Base-by-base conservation (phyloP, 2,888 invertebrate species). In the Drosophila gaucha region DNA sequence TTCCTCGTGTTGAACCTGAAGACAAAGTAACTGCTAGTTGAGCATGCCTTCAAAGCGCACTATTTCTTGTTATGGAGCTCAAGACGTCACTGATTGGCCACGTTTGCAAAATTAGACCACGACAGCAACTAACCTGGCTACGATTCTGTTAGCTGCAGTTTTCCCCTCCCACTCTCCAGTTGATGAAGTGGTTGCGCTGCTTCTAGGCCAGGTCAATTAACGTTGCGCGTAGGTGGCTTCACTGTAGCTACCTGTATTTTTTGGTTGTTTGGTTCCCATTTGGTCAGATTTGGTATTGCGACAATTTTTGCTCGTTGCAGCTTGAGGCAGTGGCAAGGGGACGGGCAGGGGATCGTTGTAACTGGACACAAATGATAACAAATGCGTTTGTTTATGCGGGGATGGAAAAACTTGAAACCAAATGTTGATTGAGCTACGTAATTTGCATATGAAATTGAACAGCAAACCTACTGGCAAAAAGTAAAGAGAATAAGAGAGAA, bases 81-180 rank as follows among this genome's bases (percentile, higher is more conserved):
- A 50, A 43, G 56, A 36, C 46, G 18, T 20, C 63, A 73, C 73
- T 89, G 88, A 88, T 88, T 88, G 88, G 83, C 89, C 88, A 89
- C 88, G 88, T 82, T 85, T 80, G 67, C 73, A 66, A 88, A 89
- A 88, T 88, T 88, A 89, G 87, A 76, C 20, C 71, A 51, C 46
- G 38, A 14, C 35, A 18, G 24, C 38, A 51, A n/a, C 56, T 49
- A 46, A 30, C 62, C 67, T 18, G 50, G 31, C 36, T 26, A 18
- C 18, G 31, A 60, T 28, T 33, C 33, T 30, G 22, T 36, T 44
- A 26, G 39, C 22, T 3, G 1, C 46, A 28, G 12, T 12, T 18
- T 6, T 1, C 16, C 35, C 8, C n/a, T 3, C 2, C 51, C 3
- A 1, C 26, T 6, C n/a, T 3, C 20, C 64, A 36, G 60, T 47